Base-by-base conservation (phyloP, 2,888 invertebrate genomes). In the Pyrrhosoma nymphula region DNA sequence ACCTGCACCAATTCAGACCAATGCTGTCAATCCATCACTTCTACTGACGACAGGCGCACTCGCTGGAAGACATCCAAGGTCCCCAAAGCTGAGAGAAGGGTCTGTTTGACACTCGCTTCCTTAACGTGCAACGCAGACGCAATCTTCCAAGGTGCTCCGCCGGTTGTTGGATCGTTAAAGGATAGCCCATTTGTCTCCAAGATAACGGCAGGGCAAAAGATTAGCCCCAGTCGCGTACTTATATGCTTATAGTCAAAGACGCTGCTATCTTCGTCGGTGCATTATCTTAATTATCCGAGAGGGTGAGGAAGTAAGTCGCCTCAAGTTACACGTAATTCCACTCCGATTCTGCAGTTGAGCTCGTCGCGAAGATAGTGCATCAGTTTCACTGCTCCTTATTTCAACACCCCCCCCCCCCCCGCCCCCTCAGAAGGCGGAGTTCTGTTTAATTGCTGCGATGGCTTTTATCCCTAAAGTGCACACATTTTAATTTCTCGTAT, bases 241-340 rank as follows among this genome's bases (percentile, higher is more conserved):
- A 82, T 26, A 82, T 82, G 82, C n/a, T 82, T 82, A 82, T 30
- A 16, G 82, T 82, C 35, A 18, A 82, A 82, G 82, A 82, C 82
- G 18, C 35, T 82, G 23, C n/a, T n/a, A 69, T 69, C 69, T 69
- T 69, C 2, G n/a, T 14, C 30, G 82, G 82, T 82, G 35, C 75
- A 82, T 82, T 82, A 82, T 82, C 75, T 82, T 82, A 30, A 82
- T 82, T 82, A 35, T 82, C 6, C 26, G 75, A 16, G 75, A 82
- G 75, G 18, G 69, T 14, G 75, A 82, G 75, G 18, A n/a, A 16
- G 69, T 18, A 20, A 26, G n/a, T 26, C 14, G 30, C 35, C 14
- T 14, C 12, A 1, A 30, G 30, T 82, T 82, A 82, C 75, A 82
- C 75, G 75, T 82, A 82, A 82, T 82, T 35, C 30, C 75, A 30